phyloP scores from a whole-genome alignment of 2,888 invertebrate species.

The Pristionchus maxplancki region DNA sequence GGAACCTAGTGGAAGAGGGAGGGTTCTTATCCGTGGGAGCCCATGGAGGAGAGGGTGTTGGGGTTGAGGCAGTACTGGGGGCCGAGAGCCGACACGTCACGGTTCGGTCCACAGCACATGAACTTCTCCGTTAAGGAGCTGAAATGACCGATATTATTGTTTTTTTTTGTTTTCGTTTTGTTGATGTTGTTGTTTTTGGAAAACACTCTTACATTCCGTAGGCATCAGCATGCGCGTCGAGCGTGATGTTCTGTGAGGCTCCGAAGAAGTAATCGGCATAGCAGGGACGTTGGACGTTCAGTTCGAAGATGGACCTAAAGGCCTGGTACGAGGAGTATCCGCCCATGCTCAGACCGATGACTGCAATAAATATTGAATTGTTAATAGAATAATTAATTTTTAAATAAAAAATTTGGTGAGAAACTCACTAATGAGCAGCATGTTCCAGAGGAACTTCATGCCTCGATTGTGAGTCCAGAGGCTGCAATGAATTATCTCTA shows the following conservation, averaged over 20 bases:
- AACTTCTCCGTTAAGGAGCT: slow-evolving; percentile 58
- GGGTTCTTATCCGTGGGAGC: slow-evolving; percentile 26
- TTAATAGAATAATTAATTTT: no score
- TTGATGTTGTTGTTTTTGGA: no score
- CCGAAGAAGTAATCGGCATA: slow-evolving; percentile 56
- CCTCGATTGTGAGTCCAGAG: slow-evolving; percentile 61
- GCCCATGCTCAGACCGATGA: slow-evolving; percentile 65
- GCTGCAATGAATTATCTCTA: slow-evolving; percentile 53
- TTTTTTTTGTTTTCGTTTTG: no score
- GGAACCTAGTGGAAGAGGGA: neutral
- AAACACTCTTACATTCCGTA: slow-evolving; percentile 32
- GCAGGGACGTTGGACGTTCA: slow-evolving; percentile 71
- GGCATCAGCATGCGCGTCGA: neutral
- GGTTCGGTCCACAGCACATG: slow-evolving; percentile 70
- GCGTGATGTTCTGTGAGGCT: neutral
- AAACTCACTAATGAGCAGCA: slow-evolving; percentile 64
- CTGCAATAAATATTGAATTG: slow-evolving; percentile 53
- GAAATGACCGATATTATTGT: neutral
- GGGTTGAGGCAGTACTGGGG: slow-evolving; percentile 59
- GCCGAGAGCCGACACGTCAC: slow-evolving; percentile 65
- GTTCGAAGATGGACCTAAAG: slow-evolving; percentile 61
- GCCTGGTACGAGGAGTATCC: slow-evolving; percentile 65
- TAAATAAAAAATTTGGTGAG: no score
- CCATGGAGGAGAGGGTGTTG: neutral
- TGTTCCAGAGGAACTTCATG: slow-evolving; percentile 57